phyloP scores from a whole-genome alignment of 2,888 invertebrate species.

The Caenorhabditis macrosperma region DNA sequence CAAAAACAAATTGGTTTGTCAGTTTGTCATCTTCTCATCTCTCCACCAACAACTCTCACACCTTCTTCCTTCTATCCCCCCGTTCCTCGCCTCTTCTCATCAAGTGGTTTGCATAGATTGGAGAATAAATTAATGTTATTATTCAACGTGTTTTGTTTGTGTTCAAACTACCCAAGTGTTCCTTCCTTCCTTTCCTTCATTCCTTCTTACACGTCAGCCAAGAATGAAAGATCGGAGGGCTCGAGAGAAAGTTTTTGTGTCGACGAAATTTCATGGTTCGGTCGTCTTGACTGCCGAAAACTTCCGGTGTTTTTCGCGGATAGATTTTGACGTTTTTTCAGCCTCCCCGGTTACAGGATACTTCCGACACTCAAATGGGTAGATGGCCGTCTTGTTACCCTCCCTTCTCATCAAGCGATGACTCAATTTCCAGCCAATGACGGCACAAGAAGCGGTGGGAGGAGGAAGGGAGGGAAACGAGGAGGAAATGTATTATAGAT shows the following conservation, averaged over 20 bases:
- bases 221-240: slow-evolving; percentile 23
- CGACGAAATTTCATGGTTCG: slow-evolving; percentile 52
- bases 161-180: neutral
- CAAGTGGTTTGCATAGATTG: slow-evolving; percentile 58
- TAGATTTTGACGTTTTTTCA: neutral
- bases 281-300: slow-evolving; percentile 14
- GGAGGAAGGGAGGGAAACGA: neutral
- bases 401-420: neutral
- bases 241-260: neutral
- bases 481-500: slow-evolving; percentile 37
- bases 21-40: neutral
- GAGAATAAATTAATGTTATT: slow-evolving; percentile 61
- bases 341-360: neutral
- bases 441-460: neutral
- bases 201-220: neutral
- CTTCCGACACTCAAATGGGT: too few species aligned
- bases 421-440: neutral
- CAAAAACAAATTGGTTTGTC: slow-evolving; percentile 8
- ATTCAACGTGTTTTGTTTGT: slow-evolving; percentile 33
- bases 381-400: neutral
- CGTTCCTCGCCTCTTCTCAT: slow-evolving; percentile 13
- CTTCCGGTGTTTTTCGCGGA: slow-evolving; percentile 46
- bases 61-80: neutral
- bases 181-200: too few species aligned
- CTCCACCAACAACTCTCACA: too few species aligned